Evolutionary conservation across 1,140 invertebrate genomes (phyloP), one percentile per base, ranked within the genome.

Genomic region (Heliothis subflexa): DNA sequence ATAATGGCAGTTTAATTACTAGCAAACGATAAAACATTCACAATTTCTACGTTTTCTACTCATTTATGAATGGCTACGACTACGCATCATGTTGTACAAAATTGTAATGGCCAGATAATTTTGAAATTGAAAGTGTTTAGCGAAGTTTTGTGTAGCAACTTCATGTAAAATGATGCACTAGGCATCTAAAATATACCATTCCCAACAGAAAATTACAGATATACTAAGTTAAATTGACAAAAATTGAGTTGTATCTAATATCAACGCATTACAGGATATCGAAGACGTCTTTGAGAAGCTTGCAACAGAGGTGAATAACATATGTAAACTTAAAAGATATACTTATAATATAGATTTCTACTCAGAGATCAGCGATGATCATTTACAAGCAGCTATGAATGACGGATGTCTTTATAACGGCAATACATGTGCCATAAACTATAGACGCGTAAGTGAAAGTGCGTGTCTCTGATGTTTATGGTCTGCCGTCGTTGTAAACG

Each of bases 371-470:
- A 45, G 33, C n/a, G 25, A 40, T 45, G 16, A 1, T 16, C 64
- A 50, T 68, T 68, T 47, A 68, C 45, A 18, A 50, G 7, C 14
- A 40, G 10, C 21, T 18, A 57, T 33, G 50, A 57, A 47, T 72
- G 33, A 72, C 33, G 54, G 28, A 57, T 72, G 45, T 66, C 62
- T 49, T 18, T 21, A 49, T 49, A 47, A 33, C 45, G 13, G 61
- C 28, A 64, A 64, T 45, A 12, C 45, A 49, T 18, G 10, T 55
- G 52, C 18, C 68, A 40, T 72, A 72, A 59, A 72, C 33, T 33
- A 45, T 40, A n/a, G 33, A 47, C 11, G 16, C 49, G 13, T 49
- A 50, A 74, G 72, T 62, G 72, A 74, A 61, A 74, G 72, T 74
- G 12, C 55, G 21, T 61, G 40, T 49, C 55, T 55, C 18, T 50